Evolutionary conservation across 2,797 vertebrate species (phyloP).

Genomic region (Microtus agrestis): DNA sequence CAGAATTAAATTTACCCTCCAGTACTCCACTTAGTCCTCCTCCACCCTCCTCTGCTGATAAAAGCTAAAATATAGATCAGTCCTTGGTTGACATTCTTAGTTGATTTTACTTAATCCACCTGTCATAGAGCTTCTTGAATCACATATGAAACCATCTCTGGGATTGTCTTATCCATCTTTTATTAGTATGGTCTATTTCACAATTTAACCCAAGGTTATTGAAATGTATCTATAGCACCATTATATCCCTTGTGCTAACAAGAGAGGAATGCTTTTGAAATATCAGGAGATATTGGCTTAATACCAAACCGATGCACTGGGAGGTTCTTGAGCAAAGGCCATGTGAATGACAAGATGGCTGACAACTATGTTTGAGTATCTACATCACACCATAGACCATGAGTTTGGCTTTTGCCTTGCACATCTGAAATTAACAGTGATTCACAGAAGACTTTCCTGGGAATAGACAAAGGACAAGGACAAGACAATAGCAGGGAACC

Average conservation of each 20-base stretch:
- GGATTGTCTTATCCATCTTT: background rate
- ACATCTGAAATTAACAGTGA: background rate
- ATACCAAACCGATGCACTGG: background rate
- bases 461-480: background rate
- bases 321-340: background rate
- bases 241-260: background rate
- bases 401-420: background rate
- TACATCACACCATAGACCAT: background rate
- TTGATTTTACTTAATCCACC: conserved; percentile 7
- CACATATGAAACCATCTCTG: background rate
- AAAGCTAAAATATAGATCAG: conserved; percentile 53
- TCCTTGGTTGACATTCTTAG: background rate
- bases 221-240: background rate
- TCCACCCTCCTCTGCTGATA: background rate
- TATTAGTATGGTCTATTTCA: conserved; percentile 14
- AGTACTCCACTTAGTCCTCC: background rate
- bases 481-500: background rate
- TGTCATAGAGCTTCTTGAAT: conserved; percentile 7
- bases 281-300: conserved; percentile 7
- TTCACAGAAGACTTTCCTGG: background rate
- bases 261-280: background rate
- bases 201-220: conserved; percentile 11
- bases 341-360: background rate
- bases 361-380: background rate
- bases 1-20: background rate